phyloP scores from a whole-genome alignment of 1,140 invertebrate genomes.

The Papilio polyxenes region DNA sequence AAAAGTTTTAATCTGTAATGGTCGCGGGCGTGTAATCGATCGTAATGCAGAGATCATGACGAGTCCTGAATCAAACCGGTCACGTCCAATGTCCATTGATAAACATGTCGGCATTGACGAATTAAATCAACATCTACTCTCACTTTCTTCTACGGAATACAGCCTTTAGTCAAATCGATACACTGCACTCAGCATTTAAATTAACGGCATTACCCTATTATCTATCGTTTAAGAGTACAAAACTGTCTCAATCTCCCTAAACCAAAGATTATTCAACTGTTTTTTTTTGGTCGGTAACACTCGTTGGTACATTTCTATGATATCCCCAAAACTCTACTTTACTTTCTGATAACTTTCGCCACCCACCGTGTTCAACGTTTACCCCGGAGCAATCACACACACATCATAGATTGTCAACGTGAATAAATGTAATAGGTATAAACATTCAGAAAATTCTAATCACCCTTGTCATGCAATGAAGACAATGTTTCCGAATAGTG shows the following conservation, averaged over 20 bases:
- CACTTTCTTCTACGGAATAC: slow-evolving; percentile 4
- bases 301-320: no score
- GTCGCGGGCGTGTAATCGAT: not conserved
- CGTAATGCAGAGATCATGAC: slow-evolving; percentile 45
- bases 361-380: no score
- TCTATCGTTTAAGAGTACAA: no score
- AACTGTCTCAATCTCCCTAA: no score
- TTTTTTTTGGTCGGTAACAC: no score
- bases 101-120: slow-evolving; percentile 46
- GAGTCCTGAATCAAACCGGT: slow-evolving; percentile 47
- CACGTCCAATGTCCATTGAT: slow-evolving; percentile 46
- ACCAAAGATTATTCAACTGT: no score
- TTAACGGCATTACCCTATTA: not conserved
- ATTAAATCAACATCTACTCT: slow-evolving; percentile 38
- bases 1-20: not conserved
- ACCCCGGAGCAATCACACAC: no score
- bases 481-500: not conserved
- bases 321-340: no score
- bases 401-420: not conserved
- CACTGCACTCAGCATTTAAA: not conserved
- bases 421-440: not conserved
- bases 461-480: not conserved
- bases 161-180: not conserved
- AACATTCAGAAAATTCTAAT: not conserved
- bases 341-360: no score